A percentile compares a stretch with the other conserved stretches of the same genome.
These are phyloP conservation scores for Nothoprocta perdicaria DNA, from an alignment of 2,113 vertebrate species.

Conservation along the genomic window DNA sequence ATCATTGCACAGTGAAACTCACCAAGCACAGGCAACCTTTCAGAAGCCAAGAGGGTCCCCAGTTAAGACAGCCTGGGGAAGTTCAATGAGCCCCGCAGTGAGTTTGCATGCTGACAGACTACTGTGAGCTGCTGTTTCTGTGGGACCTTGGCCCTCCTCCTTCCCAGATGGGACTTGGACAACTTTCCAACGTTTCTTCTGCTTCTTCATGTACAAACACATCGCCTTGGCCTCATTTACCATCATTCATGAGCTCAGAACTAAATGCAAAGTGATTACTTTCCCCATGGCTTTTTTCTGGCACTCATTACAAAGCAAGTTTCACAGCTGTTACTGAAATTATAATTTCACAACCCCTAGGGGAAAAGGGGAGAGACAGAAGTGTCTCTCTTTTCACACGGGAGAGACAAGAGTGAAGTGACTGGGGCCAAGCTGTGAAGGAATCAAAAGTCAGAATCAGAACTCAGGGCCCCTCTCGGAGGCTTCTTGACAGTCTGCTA, in stretches of 20 bases:
- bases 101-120: neutral
- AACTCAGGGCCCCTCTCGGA: neutral
- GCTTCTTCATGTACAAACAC: neutral
- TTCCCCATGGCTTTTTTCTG: neutral
- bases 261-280: neutral
- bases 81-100: neutral
- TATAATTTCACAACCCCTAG: neutral
- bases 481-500: neutral
- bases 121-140: accelerated
- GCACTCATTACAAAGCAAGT: neutral
- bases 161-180: neutral
- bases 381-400: neutral
- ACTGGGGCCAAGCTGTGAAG: neutral
- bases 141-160: neutral
- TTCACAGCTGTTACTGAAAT: neutral
- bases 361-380: neutral
- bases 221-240: neutral
- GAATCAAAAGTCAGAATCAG: neutral
- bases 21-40: neutral
- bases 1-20: neutral
- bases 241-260: neutral
- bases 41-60: neutral
- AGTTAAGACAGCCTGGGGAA: neutral
- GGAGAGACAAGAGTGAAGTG: neutral
- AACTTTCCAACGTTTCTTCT: neutral